Evolutionary conservation across 92 coral and sea anemone genomes (phyloP).

Genomic region (Epizoanthus ramosus): DNA sequence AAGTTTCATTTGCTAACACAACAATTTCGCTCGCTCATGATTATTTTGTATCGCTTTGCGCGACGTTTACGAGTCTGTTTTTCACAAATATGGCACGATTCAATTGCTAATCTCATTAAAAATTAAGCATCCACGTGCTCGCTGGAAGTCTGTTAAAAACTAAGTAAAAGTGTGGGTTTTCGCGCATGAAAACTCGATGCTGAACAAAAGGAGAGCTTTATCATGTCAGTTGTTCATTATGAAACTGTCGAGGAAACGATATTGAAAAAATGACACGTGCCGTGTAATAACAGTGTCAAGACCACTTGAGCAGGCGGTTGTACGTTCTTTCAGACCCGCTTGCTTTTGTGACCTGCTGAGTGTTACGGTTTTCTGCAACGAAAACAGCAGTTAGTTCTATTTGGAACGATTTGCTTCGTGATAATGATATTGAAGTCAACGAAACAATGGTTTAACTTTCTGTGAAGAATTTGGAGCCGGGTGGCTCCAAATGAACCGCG

Average conservation of each 20-base stretch:
- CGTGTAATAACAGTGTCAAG: neutral
- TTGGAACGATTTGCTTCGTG: neutral
- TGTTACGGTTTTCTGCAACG: neutral
- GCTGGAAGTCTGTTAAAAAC: slow-evolving; percentile 13
- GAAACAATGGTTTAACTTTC: neutral
- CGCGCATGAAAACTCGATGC: neutral
- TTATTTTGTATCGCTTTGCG: neutral
- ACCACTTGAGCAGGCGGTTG: neutral
- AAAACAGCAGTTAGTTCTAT: neutral
- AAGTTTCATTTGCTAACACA: slow-evolving; percentile 32
- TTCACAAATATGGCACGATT: slow-evolving; percentile 3
- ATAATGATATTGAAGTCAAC: neutral
- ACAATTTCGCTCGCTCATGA: neutral
- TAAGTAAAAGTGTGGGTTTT: slow-evolving; percentile 27
- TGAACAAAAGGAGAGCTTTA: slow-evolving; percentile 30
- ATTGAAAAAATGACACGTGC: slow-evolving; percentile 30
- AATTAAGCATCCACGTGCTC: slow-evolving; percentile 41
- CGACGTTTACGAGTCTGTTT: slow-evolving; percentile 11
- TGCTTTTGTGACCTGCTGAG: neutral
- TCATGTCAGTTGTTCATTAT: slow-evolving; percentile 9
- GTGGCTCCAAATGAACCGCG: neutral
- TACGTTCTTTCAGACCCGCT: neutral
- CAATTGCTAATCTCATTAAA: slow-evolving; percentile 36
- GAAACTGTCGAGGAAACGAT: neutral
- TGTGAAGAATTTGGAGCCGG: too few species aligned